These are phyloP conservation scores for Pithys albifrons DNA, from an alignment of 2,113 vertebrate genomes.

Conservation along the genomic window DNA sequence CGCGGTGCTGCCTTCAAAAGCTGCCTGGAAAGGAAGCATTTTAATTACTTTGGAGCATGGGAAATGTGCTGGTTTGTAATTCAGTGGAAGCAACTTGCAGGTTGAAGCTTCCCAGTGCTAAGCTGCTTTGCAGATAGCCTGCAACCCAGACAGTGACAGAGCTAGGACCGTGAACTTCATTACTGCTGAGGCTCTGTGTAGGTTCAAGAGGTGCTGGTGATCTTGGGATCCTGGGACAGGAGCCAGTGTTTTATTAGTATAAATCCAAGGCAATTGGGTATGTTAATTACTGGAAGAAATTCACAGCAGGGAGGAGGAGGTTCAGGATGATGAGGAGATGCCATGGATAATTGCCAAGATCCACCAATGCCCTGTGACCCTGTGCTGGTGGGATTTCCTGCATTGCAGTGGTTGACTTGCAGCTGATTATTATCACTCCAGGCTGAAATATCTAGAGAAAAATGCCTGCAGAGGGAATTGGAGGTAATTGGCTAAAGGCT, in stretches of 20 bases:
- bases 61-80: not conserved
- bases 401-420: not conserved
- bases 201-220: rapidly evolving
- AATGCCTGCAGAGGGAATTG: not conserved
- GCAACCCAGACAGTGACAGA: not conserved
- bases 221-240: not conserved
- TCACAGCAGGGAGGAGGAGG: not conserved
- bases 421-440: not conserved
- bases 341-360: not conserved
- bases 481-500: not conserved
- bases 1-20: not conserved
- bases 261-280: not conserved
- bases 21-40: slow-evolving; percentile 9
- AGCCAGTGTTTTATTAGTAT: not conserved
- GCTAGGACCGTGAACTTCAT: not conserved
- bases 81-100: not conserved
- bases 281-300: slow-evolving; percentile 40
- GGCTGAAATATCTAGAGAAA: not conserved
- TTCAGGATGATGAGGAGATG: not conserved
- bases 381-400: not conserved
- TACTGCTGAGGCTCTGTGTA: not conserved
- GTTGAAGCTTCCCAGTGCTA: not conserved
- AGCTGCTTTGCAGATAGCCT: not conserved
- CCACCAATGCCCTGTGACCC: not conserved
- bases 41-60: not conserved